Evolutionary conservation across 2,797 vertebrate genomes (phyloP).

Genomic region (Echeneis naucrates): DNA sequence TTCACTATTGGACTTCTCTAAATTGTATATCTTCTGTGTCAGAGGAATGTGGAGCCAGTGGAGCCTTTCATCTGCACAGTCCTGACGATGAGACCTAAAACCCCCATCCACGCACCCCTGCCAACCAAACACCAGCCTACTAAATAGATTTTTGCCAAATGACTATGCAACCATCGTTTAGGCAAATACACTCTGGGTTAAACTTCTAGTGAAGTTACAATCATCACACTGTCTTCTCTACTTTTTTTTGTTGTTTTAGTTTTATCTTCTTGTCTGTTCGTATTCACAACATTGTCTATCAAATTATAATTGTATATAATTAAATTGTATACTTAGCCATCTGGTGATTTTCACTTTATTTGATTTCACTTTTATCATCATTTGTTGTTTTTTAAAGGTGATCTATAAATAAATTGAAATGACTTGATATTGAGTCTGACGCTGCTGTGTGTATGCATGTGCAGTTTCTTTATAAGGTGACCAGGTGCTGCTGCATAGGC

Average conservation of each 20-base stretch:
- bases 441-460: not conserved
- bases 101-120: slow-evolving; percentile 11
- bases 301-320: no score
- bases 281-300: not conserved
- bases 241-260: not conserved
- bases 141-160: slow-evolving; percentile 40
- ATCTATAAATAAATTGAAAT: slow-evolving; percentile 29
- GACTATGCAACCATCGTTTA: slow-evolving; percentile 48
- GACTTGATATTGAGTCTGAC: not conserved
- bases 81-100: slow-evolving; percentile 22
- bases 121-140: slow-evolving; percentile 48
- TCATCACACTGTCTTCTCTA: slow-evolving; percentile 1
- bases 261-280: not conserved
- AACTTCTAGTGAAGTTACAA: slow-evolving; percentile 50
- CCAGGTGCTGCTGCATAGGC: slow-evolving; percentile 54
- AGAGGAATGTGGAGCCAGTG: slow-evolving; percentile 35
- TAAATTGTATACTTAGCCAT: not conserved
- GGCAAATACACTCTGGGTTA: slow-evolving; percentile 38
- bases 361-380: not conserved
- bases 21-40: slow-evolving; percentile 56
- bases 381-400: not conserved
- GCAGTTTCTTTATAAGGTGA: slow-evolving; percentile 41
- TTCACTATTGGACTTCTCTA: slow-evolving; percentile 55
- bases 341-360: not conserved
- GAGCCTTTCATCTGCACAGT: slow-evolving; percentile 23